A percentile compares a stretch with the other conserved stretches of the same genome.
phyloP scores from a whole-genome alignment of 1,140 invertebrate species.

The Megalonaias nervosa region DNA sequence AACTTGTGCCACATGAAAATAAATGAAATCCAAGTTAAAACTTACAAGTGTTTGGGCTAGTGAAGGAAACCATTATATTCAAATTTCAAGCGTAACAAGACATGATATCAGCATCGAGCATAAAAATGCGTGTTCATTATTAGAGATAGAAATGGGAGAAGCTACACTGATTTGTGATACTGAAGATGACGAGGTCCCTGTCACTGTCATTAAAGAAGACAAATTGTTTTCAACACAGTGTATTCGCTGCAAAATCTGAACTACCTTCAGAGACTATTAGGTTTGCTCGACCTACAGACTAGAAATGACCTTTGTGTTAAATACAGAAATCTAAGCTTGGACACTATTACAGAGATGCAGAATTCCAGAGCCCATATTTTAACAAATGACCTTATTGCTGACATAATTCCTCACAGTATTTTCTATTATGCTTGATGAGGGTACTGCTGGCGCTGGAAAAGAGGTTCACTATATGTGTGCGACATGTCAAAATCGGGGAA shows the following conservation, averaged over 20 bases:
- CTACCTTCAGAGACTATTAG: neutral
- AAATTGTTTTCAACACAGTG: too few relatives aligned
- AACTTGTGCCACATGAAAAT: too few relatives aligned
- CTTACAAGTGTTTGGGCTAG: too few relatives aligned
- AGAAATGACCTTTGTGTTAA: conserved; percentile 4
- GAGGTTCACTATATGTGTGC: conserved; percentile 13
- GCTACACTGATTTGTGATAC: too few relatives aligned
- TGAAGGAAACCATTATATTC: too few relatives aligned
- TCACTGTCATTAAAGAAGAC: too few relatives aligned
- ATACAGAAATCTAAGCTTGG: conserved; percentile 21
- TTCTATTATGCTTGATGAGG: conserved; percentile 15
- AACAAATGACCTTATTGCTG: neutral
- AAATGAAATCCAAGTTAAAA: too few relatives aligned
- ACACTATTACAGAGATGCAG: conserved; percentile 20
- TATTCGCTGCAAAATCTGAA: conserved; percentile 1
- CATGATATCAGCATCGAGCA: too few relatives aligned
- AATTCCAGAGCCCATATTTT: conserved; percentile 1
- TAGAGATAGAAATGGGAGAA: too few relatives aligned
- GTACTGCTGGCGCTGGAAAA: conserved; percentile 18
- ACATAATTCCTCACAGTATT: conserved; percentile 8
- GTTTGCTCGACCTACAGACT: conserved; percentile 3
- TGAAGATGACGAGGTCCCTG: too few relatives aligned
- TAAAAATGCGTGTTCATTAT: too few relatives aligned
- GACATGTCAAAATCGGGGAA: conserved; percentile 8
- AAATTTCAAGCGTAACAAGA: too few relatives aligned